Evolutionary conservation across 2,113 vertebrate genomes (phyloP).

Genomic region (Equus przewalskii): DNA sequence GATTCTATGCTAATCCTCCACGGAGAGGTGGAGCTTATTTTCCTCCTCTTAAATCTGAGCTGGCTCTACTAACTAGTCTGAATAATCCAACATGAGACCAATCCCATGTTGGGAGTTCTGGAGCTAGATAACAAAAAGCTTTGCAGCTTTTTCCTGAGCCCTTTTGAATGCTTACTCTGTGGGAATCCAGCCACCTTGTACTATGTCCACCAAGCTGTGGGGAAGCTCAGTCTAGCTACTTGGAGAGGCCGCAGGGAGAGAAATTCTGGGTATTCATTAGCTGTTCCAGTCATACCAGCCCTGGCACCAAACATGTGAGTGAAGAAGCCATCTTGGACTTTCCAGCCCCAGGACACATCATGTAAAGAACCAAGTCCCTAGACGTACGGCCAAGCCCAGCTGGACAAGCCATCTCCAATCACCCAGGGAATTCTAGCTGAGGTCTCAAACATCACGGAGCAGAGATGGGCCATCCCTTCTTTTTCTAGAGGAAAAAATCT

Average conservation of each 20-base stretch:
- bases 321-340: not conserved
- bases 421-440: not conserved
- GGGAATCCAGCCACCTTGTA: not conserved
- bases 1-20: not conserved
- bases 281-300: not conserved
- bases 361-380: not conserved
- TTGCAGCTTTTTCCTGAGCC: not conserved
- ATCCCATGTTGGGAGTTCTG: not conserved
- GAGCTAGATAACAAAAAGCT: not conserved
- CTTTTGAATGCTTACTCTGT: not conserved
- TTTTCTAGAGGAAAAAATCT: not conserved
- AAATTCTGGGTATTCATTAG: not conserved
- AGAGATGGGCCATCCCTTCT: not conserved
- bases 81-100: not conserved
- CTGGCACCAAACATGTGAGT: not conserved
- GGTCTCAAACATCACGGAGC: not conserved
- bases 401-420: not conserved
- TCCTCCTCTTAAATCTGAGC: not conserved
- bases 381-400: not conserved
- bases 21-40: not conserved
- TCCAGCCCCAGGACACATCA: no score
- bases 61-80: not conserved
- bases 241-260: not conserved
- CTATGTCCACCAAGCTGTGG: rapidly evolving
- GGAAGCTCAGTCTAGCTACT: not conserved